Percentiles rank a stretch among this genome's conserved stretches.
Evolutionary conservation across 2,888 invertebrate genomes (phyloP).

Genomic region (Polia nebulosa): DNA sequence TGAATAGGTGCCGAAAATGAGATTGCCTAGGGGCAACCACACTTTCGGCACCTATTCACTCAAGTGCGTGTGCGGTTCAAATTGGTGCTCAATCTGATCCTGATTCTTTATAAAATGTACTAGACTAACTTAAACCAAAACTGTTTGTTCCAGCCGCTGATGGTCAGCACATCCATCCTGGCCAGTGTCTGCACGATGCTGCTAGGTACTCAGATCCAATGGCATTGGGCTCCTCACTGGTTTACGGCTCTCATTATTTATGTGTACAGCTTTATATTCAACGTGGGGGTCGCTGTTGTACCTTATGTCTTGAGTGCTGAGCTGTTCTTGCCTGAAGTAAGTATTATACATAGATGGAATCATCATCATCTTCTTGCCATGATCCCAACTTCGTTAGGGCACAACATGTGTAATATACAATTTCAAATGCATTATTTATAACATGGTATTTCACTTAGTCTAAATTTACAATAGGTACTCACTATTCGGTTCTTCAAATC

Average conservation of each 20-base stretch:
- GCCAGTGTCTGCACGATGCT: conserved; percentile 76
- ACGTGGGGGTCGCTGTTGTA: conserved; percentile 85
- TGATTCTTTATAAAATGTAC: background rate
- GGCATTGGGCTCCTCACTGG: conserved; percentile 80
- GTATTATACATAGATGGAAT: conserved; percentile 6
- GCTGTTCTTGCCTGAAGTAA: conserved; percentile 86
- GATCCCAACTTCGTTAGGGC: too few species aligned
- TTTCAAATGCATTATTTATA: too few species aligned
- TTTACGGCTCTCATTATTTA: conserved; percentile 80
- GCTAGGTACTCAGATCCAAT: conserved; percentile 77
- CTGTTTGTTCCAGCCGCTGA: conserved; percentile 71
- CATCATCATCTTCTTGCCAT: background rate
- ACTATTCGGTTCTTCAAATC: too few species aligned
- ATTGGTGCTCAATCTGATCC: background rate
- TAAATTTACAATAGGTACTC: too few species aligned
- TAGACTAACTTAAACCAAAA: conserved; percentile 1
- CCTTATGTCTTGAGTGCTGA: conserved; percentile 87
- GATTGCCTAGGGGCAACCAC: background rate
- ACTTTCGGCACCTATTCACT: too few species aligned
- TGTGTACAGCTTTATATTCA: conserved; percentile 81
- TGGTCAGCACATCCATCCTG: conserved; percentile 72
- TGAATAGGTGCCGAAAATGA: background rate
- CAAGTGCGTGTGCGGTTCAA: too few species aligned
- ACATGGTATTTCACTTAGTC: too few species aligned
- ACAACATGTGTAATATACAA: too few species aligned